These are phyloP conservation scores for Pseudachorutes palmiensis DNA, from an alignment of 1,140 invertebrate species.

Conservation along the genomic window DNA sequence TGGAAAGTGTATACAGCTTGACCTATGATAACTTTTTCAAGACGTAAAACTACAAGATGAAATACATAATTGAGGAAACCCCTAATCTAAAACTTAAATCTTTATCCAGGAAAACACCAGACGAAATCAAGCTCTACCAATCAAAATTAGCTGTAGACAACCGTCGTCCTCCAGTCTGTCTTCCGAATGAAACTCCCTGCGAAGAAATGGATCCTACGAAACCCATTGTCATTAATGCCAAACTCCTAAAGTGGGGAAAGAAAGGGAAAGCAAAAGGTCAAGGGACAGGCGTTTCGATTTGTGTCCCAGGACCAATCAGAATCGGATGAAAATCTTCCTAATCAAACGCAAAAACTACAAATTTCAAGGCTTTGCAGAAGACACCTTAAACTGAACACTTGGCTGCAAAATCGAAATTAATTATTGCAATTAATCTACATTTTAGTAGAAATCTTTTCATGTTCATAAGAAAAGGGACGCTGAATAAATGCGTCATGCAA, in stretches of 20 bases:
- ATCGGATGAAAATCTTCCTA: not conserved
- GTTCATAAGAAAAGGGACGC: too few species aligned
- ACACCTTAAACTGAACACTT: too few species aligned
- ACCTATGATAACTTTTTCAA: not conserved
- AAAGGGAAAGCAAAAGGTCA: not conserved
- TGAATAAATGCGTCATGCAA: too few species aligned
- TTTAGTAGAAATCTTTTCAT: too few species aligned
- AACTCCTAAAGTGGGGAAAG: not conserved
- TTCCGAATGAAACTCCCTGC: not conserved
- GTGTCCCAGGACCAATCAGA: not conserved
- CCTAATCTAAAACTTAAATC: not conserved
- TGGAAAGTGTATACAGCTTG: not conserved
- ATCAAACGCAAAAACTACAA: too few species aligned
- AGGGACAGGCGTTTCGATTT: not conserved
- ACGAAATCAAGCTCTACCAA: not conserved
- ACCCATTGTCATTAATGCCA: not conserved
- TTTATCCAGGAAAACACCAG: not conserved
- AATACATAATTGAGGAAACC: not conserved
- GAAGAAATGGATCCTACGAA: not conserved
- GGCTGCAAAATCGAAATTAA: too few species aligned
- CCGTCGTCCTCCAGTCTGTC: not conserved
- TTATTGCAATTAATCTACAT: too few species aligned
- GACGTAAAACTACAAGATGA: not conserved
- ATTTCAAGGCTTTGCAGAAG: slow-evolving; percentile 42
- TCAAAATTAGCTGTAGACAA: not conserved